Conservation (phyloP, 2,113 vertebrate genomes). For the Nycticebus coucang region DNA sequence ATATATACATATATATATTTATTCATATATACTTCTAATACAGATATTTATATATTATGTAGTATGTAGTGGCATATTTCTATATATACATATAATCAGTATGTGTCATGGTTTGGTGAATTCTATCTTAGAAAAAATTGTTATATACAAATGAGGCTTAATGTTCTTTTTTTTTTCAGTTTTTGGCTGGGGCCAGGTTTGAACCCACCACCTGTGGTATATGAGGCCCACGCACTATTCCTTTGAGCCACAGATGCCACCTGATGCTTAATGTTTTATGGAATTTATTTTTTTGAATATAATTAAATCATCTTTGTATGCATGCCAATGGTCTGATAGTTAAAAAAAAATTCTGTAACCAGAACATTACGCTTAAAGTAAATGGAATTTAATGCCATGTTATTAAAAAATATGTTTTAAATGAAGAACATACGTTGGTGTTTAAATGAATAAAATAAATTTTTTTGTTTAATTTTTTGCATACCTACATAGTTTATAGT, state of each 20-base stretch:
- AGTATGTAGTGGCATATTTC: background rate
- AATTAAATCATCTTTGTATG: background rate
- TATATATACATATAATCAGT: background rate
- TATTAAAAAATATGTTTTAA: background rate
- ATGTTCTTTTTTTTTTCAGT: background rate
- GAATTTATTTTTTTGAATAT: background rate
- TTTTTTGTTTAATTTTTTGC: background rate
- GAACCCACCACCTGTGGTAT: no score
- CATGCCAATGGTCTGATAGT: background rate
- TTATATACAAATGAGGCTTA: background rate
- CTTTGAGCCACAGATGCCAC: no score
- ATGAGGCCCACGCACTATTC: no score
- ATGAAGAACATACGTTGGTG: background rate
- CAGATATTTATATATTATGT: no score
- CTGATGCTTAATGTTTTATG: background rate
- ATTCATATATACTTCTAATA: no score
- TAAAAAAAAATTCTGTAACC: background rate
- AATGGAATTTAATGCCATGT: background rate
- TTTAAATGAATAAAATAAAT: background rate
- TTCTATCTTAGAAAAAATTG: background rate
- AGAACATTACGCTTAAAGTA: background rate
- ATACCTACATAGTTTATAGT: background rate
- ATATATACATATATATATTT: no score
- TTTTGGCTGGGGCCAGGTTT: no score
- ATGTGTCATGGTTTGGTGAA: background rate